phyloP scores from a whole-genome alignment of 2,113 vertebrate species.

The Pachyramphus minor region DNA sequence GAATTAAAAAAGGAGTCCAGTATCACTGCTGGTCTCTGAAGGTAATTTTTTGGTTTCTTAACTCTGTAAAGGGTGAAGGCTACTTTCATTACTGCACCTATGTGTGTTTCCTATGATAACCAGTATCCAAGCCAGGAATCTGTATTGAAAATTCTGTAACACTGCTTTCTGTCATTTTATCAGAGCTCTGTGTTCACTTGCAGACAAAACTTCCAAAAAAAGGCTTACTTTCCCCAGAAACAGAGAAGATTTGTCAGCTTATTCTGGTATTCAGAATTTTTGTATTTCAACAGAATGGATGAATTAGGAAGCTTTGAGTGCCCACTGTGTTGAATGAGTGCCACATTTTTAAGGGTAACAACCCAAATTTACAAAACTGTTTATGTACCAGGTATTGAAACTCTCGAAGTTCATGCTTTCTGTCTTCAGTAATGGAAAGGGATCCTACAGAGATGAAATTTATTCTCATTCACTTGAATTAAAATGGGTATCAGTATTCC shows the following conservation, averaged over 20 bases:
- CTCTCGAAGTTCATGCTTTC: background rate
- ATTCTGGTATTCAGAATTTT: background rate
- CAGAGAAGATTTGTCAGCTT: background rate
- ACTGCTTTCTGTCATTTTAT: background rate
- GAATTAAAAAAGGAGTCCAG: background rate
- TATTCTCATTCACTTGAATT: background rate
- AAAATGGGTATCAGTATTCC: background rate
- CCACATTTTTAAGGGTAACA: background rate
- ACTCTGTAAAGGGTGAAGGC: background rate
- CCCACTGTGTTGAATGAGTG: background rate
- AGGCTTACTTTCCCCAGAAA: background rate
- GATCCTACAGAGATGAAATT: background rate
- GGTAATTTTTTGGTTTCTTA: background rate
- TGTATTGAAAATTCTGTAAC: background rate
- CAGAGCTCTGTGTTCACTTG: background rate
- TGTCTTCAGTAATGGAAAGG: background rate
- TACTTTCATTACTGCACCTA: background rate
- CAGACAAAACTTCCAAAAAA: background rate
- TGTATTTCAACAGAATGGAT: background rate
- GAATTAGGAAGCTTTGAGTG: background rate
- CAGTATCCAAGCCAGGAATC: background rate
- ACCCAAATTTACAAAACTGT: background rate
- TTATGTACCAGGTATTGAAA: background rate
- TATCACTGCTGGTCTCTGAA: background rate
- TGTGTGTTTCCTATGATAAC: background rate